Evolutionary conservation across 2,888 invertebrate species (phyloP), one percentile per base, ranked within the genome.

Genomic region (Sinhomidia bicolor): DNA sequence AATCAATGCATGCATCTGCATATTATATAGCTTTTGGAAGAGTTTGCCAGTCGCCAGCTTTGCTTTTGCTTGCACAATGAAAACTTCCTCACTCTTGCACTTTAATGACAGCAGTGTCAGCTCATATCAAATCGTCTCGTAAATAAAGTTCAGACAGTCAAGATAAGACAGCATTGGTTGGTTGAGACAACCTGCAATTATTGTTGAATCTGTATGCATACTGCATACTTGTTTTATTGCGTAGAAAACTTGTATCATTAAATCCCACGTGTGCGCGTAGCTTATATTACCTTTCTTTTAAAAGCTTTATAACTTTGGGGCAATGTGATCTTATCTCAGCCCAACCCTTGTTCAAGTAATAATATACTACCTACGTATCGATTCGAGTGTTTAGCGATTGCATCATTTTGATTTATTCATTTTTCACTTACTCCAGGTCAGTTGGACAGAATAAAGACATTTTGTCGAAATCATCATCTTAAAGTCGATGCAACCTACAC

Each of bases 151-250:
- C n/a, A n/a, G n/a, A n/a, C n/a, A n/a, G n/a, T n/a, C n/a, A n/a
- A n/a, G n/a, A n/a, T n/a, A n/a, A n/a, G n/a, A n/a, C n/a, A n/a
- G n/a, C n/a, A n/a, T n/a, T n/a, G n/a, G 57, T 57, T 23, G 57
- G 57, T 57, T 23, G 57, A 57, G 3, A 23, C 23, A 62, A 62
- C 14, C 14, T 62, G 62, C n/a, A 62, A 68, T 32, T 68, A 36
- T 68, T 26, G n/a, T n/a, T 54, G 6, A 17, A 78, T 78, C 54
- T 78, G n/a, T 47, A 47, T 14, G 23, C 78, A 54, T 78, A 54
- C 54, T 14, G 23, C 78, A 54, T 78, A 54, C 54, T 78, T 26
- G 51, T 78, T 78, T 78, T 68, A 17, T 68, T 62, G 17, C 23
- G 1, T 5, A 4, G 29, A 51, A 78, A 78, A 78, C 51, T 78